Percentiles rank a stretch among this genome's conserved stretches.
Evolutionary conservation across 2,113 vertebrate genomes (phyloP).

Genomic region (Chloropsis cyanopogon): DNA sequence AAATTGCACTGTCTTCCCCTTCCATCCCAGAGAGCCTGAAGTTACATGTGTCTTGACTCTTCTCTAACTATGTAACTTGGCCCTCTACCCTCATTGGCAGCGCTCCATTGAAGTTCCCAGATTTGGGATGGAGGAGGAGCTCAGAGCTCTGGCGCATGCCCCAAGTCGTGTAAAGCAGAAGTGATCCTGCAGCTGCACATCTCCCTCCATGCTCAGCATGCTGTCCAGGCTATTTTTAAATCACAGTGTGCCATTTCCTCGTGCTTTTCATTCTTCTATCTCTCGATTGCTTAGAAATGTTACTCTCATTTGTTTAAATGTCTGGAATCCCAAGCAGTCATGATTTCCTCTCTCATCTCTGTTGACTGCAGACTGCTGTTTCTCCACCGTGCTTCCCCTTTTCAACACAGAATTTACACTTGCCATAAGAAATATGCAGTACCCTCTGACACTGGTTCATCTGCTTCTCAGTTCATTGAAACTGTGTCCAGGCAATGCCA

Average conservation of each 20-base stretch:
- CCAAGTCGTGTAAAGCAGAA: background rate
- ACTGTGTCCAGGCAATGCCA: background rate
- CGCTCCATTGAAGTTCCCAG: background rate
- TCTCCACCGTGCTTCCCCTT: background rate
- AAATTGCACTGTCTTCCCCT: slow-evolving; percentile 17
- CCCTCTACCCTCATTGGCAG: background rate
- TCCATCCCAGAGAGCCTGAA: slow-evolving; percentile 1
- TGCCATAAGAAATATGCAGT: background rate
- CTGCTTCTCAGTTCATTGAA: background rate
- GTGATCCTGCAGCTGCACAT: background rate
- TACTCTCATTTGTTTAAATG: slow-evolving; percentile 31
- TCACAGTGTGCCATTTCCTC: slow-evolving; percentile 48
- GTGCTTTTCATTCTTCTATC: slow-evolving; percentile 42
- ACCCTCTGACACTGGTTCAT: background rate
- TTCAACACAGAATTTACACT: background rate
- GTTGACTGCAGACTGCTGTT: background rate
- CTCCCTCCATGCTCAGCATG: background rate
- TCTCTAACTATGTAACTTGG: background rate
- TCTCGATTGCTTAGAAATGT: slow-evolving; percentile 1
- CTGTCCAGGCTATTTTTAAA: slow-evolving; percentile 43
- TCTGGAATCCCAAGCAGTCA: slow-evolving; percentile 1
- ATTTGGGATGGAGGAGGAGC: background rate
- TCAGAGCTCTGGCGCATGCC: rapidly evolving
- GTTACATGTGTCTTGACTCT: background rate
- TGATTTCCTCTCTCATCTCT: background rate